Evolutionary conservation across 2,888 invertebrate genomes (phyloP), one percentile per base, ranked within the genome.

Genomic region (Lasioglossum malachurum): DNA sequence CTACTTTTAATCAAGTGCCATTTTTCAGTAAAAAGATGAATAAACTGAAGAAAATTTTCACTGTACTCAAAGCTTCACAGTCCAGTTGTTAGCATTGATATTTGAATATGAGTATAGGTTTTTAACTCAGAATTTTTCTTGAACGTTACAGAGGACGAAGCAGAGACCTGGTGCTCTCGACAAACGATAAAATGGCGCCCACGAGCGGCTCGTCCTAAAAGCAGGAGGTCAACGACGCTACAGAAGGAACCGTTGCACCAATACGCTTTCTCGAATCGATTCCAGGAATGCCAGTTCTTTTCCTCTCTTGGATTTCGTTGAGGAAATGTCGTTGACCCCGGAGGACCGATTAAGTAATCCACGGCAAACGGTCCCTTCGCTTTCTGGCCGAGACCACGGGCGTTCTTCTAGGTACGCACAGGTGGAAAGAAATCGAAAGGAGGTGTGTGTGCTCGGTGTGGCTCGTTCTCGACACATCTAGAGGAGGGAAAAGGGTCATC

Each of bases 401-500:
- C 53, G 80, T 82, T 78, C 73, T 74, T 78, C 73, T 35, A 71
- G 53, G 67, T 46, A 49, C 71, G 41, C 79, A 71, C 86, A 46
- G 80, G 78, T 78, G 76, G 75, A 83, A 88, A 88, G 89, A 88
- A 88, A 89, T 88, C 84, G 86, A 88, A 89, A 89, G 88, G 88
- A 86, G 80, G 86, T 46, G 81, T 53, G 69, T 82, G 75, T 79
- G 80, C 78, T 35, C 71, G 53, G 60, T 23, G 69, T 31, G 75
- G 77, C 77, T 78, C 49, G 64, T 74, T 80, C 38, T 60, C 78
- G 80, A 82, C 72, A 78, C 53, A 80, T 49, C 49, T 67, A 64
- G 76, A 83, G 74, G 75, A 80, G 57, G 73, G 83, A 84, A 80
- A 76, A 86, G 80, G 90, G 90, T 91, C 88, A 88, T 83, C 84